phyloP scores from a whole-genome alignment of 2,113 vertebrate species.

The Steatornis caripensis region DNA sequence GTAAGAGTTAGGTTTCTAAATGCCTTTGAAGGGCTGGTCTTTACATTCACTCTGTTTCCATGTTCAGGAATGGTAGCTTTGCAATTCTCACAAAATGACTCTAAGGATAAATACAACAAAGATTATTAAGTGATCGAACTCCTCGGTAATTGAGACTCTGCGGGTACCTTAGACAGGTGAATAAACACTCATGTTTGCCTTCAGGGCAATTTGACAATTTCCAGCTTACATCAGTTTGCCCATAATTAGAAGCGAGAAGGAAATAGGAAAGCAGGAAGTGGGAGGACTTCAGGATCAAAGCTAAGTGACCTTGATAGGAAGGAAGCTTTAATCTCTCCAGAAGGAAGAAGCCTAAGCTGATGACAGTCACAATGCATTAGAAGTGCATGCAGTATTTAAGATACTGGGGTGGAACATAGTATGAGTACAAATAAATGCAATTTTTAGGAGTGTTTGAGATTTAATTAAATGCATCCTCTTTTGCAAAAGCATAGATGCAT shows the following conservation, averaged over 20 bases:
- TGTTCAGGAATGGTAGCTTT: background rate
- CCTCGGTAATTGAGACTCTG: background rate
- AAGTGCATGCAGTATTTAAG: background rate
- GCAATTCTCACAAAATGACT: background rate
- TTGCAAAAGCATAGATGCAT: background rate
- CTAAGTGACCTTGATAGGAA: slow-evolving; percentile 29
- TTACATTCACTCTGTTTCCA: background rate
- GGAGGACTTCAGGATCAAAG: background rate
- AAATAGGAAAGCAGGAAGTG: background rate
- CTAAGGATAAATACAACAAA: background rate
- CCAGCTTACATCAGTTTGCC: background rate
- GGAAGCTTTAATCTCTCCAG: background rate
- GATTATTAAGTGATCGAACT: background rate
- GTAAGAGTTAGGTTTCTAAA: background rate
- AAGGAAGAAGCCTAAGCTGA: background rate
- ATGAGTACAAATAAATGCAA: background rate
- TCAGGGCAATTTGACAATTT: slow-evolving; percentile 15
- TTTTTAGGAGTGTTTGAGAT: background rate
- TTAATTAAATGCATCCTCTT: background rate
- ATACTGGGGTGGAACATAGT: background rate
- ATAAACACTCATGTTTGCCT: background rate
- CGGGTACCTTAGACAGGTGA: background rate
- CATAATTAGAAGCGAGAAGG: background rate
- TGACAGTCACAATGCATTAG: background rate
- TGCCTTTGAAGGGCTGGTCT: background rate